Base-by-base conservation (phyloP, 1,140 invertebrate species). In the Drosophila saltans region DNA sequence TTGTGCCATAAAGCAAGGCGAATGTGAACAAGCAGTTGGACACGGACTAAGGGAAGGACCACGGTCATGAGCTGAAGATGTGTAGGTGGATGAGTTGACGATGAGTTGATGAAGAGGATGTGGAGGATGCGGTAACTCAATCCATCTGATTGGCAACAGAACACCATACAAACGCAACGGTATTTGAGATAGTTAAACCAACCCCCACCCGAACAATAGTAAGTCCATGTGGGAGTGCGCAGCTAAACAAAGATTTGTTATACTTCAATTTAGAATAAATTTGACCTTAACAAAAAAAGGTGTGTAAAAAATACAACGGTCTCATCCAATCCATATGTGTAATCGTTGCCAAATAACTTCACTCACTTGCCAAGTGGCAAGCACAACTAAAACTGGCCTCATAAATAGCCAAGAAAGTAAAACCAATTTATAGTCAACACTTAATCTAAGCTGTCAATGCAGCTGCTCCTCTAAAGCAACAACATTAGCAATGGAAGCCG, bases 391-490 rank as follows among this genome's bases (percentile, higher is more conserved):
- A 41, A 65, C 57, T 70, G 62, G 67, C 72, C 81, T 73, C 76
- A 83, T 88, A 86, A 88, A 86, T 83, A 86, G 55, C 52, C 45
- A 72, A 61, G 62, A 64, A 59, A 56, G 59, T 64, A 21, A 58
- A 61, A 21, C 41, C 24, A 83, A 84, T 81, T 89, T 89, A 89
- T 78, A 63, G 80, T 73, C 74, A 67, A 72, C 84, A 89, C 84
- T 89, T 89, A 89, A 89, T 89, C 84, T 90, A 80, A 89, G 84
- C 84, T 89, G 84, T 89, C 84, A 89, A 89, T 89, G 80, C 60
- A 68, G 56, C 66, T 61, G 72, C 70, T 78, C 70, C 67, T 0
- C 16, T 16, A 71, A 28, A 72, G 39, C 48, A 69, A 48, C 52
- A 58, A 56, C 41, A 65, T 67, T 24, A 57, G 45, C 21, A 45